phyloP scores from a whole-genome alignment of 2,888 invertebrate species.

The Gisinianus flammeolus region DNA sequence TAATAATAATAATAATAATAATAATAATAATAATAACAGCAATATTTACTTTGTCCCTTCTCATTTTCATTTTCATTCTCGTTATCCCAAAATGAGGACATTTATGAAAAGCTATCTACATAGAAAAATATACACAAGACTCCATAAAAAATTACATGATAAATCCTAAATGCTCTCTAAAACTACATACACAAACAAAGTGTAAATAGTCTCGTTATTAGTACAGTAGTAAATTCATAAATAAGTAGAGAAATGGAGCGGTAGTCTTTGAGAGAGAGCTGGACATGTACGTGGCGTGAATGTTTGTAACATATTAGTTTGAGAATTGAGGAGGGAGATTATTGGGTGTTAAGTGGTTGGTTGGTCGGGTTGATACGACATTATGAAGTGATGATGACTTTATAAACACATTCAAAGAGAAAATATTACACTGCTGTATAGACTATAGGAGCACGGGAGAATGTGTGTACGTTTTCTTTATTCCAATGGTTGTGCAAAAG shows the following conservation, averaged over 20 bases:
- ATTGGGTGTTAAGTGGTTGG: slow-evolving; percentile 44
- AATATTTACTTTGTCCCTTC: too few relatives aligned
- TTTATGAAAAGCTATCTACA: too few relatives aligned
- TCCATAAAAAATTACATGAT: too few relatives aligned
- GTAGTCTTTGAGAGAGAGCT: background rate
- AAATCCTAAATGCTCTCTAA: too few relatives aligned
- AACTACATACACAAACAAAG: too few relatives aligned
- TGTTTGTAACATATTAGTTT: slow-evolving; percentile 17
- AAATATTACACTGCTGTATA: background rate
- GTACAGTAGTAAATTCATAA: background rate
- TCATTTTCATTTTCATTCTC: too few relatives aligned
- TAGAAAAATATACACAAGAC: too few relatives aligned
- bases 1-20: background rate
- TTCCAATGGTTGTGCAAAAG: background rate
- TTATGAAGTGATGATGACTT: slow-evolving; percentile 50
- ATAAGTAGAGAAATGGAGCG: background rate
- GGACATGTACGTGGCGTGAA: background rate
- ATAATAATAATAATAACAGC: background rate
- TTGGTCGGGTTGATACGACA: slow-evolving; percentile 35
- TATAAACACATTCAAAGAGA: slow-evolving; percentile 37
- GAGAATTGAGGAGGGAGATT: slow-evolving; percentile 37
- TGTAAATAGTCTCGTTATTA: too few relatives aligned
- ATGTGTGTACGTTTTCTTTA: background rate
- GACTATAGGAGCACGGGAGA: background rate
- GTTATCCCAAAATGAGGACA: too few relatives aligned